Base-by-base conservation (phyloP, 2,888 invertebrate species). In the Papilio demoleus region DNA sequence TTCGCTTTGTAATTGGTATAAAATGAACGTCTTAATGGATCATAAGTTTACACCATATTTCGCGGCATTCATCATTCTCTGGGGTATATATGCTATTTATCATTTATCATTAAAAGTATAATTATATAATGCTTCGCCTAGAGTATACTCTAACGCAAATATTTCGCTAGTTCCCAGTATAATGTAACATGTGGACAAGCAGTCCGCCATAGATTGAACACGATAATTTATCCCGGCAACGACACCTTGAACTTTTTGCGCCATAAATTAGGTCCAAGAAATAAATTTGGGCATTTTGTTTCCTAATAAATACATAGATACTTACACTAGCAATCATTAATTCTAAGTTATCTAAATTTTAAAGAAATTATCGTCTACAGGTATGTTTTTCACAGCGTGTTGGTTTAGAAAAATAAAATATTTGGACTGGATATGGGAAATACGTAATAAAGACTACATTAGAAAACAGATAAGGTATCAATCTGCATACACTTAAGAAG, bases 11-110 rank as follows among this genome's bases (percentile, higher is more conserved):
- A 1, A 6, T 12, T 19, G 14, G 17, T 67, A 40, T 27, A 19
- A 5, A 40, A 40, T 67, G 19, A 50, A 53, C 24, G 31, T 60
- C 8, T 19, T 61, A 24, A 9, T 38, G 8, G 67, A 67, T 50
- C 38, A 67, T 40, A 67, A 61, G 40, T 67, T 36, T 27, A 61
- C 67, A n/a, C 50, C 61, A 17, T 40, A 36, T 40, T 61, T 61
- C 19, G 50, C 67, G 17, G 31, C 50, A 1, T 61, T 67, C 27
- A 24, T 67, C 19, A 24, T 61, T 12, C 27, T 67, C 17, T 50
- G 67, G 47, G 67, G 67, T 67, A 9, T 6, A 53, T 60, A 14
- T 17, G 19, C 17, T 31, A 27, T 27, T 12, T 9, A 42, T 42
- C 4, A 14, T 40, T n/a, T 40, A 9, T 8, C 1, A 34, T 8